A percentile compares a stretch with the other conserved stretches of the same genome.
phyloP scores from a whole-genome alignment of 2,113 vertebrate species.

The Brienomyrus brachyistius region DNA sequence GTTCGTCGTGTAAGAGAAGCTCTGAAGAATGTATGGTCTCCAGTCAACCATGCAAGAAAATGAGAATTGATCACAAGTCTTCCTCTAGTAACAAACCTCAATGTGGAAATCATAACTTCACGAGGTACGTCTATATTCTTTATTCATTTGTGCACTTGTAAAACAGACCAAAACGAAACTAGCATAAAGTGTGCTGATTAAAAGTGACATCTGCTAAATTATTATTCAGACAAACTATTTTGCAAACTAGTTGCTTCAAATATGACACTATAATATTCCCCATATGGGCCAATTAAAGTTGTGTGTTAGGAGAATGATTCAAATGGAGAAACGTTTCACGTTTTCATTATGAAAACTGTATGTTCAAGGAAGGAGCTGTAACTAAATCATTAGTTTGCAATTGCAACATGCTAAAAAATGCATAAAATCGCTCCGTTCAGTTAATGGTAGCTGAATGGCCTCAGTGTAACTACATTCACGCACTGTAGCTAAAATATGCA shows the following conservation, averaged over 20 bases:
- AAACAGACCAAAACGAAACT: not conserved
- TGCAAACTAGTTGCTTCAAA: not conserved
- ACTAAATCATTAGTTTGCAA: not conserved
- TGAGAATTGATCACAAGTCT: constrained; percentile 63
- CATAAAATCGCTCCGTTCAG: not conserved
- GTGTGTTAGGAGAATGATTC: not conserved
- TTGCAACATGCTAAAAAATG: not conserved
- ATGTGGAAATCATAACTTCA: constrained; percentile 41
- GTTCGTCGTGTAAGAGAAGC: constrained; percentile 52
- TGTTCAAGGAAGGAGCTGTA: not conserved
- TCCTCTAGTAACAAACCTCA: constrained; percentile 45
- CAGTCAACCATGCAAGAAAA: constrained; percentile 75
- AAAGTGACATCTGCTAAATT: not conserved
- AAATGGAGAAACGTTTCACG: not conserved
- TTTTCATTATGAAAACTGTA: not conserved
- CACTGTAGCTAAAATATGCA: not conserved
- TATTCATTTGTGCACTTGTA: constrained; percentile 31
- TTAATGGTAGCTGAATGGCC: not conserved
- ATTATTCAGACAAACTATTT: not conserved
- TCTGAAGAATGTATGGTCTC: constrained; percentile 49
- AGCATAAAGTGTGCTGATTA: not conserved
- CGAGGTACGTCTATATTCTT: constrained; percentile 46
- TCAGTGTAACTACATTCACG: not conserved
- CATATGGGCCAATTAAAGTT: constrained; percentile 6
- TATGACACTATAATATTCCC: not conserved